Evolutionary conservation across 2,797 vertebrate species (phyloP).

Genomic region (Premnoplex brunnescens): DNA sequence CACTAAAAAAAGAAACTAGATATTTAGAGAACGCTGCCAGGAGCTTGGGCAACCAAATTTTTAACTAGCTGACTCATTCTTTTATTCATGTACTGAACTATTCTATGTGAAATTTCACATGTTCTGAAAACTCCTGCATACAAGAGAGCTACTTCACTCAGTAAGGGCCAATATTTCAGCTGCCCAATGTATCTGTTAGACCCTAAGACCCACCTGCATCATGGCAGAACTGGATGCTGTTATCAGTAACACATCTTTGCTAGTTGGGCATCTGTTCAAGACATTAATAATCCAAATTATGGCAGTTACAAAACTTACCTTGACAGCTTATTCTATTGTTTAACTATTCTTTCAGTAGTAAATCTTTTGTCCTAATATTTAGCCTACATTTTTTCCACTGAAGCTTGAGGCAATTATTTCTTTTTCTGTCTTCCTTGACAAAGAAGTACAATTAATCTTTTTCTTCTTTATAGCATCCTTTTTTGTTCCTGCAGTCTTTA

Average conservation of each 20-base stretch:
- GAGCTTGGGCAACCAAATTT: neutral
- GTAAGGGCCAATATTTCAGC: neutral
- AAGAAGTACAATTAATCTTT: constrained; percentile 11
- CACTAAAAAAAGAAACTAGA: neutral
- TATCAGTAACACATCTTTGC: neutral
- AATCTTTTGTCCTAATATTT: constrained; percentile 59
- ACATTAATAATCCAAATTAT: constrained; percentile 39
- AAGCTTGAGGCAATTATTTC: constrained; percentile 34
- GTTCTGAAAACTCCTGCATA: neutral
- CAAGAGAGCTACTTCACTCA: neutral
- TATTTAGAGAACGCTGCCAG: neutral
- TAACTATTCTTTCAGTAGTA: constrained; percentile 24
- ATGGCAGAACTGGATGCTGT: neutral
- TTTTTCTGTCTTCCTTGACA: neutral
- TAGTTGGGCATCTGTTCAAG: neutral
- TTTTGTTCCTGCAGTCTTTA: constrained; percentile 9
- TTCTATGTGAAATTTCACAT: neutral
- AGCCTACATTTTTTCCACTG: constrained; percentile 19
- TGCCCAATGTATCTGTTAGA: neutral
- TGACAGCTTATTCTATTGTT: constrained; percentile 26
- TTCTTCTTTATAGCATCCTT: neutral
- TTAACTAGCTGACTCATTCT: neutral
- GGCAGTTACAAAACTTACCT: constrained; percentile 5
- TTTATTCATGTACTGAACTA: neutral
- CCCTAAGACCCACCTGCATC: neutral